phyloP scores from a whole-genome alignment of 2,888 invertebrate genomes.

The Nysson spinosus region DNA sequence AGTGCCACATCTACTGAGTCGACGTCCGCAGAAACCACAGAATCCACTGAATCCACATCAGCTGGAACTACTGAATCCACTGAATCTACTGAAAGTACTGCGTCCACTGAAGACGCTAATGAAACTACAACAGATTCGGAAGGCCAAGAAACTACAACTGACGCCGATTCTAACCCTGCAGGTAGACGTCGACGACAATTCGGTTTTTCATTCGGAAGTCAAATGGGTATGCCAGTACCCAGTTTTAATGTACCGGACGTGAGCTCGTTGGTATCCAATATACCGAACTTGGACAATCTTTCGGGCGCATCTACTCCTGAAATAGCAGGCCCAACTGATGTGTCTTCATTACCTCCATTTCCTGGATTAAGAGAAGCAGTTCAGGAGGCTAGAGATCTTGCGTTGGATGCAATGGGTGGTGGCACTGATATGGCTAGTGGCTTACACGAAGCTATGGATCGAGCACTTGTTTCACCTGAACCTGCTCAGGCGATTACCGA shows the following conservation, averaged over 20 bases:
- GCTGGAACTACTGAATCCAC: not conserved
- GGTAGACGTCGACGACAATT: no score
- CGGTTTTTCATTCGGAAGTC: no score
- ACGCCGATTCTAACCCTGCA: no score
- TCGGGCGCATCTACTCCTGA: not conserved
- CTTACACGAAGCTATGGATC: conserved; percentile 38
- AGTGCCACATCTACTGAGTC: not conserved
- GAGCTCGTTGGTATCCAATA: not conserved
- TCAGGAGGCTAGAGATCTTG: conserved; percentile 38
- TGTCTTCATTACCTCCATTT: not conserved
- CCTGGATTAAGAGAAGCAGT: conserved; percentile 30
- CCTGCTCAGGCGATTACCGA: conserved; percentile 31
- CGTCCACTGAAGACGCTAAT: not conserved
- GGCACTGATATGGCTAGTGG: conserved; percentile 36
- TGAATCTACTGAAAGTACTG: no score
- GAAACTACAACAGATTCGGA: not conserved
- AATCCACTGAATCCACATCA: not conserved
- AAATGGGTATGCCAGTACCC: no score
- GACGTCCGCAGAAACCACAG: not conserved
- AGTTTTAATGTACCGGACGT: not conserved
- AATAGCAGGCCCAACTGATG: not conserved
- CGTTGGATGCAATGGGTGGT: conserved; percentile 30
- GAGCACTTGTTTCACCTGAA: conserved; percentile 37
- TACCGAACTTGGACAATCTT: not conserved
- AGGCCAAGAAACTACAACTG: no score